Evolutionary conservation across 1,140 invertebrate species (phyloP).

Genomic region (Cherax quadricarinatus): DNA sequence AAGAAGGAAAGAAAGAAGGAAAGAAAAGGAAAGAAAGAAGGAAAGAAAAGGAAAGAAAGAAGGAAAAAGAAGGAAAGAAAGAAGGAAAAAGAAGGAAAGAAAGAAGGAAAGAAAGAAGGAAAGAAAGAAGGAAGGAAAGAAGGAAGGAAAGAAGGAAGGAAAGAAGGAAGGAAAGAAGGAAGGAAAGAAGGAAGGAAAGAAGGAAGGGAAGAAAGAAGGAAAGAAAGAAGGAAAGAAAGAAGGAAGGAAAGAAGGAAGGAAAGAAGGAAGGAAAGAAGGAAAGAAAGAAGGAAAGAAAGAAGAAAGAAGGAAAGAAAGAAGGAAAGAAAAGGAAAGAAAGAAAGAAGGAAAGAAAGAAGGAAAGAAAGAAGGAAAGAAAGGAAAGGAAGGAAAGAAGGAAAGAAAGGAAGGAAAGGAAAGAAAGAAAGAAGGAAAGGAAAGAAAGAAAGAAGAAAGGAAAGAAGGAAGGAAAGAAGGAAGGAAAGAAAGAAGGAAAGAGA

Average conservation of each 20-base stretch:
- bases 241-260: background rate
- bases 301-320: too few species aligned
- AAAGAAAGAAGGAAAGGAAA: background rate
- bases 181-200: background rate
- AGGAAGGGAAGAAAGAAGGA: too few species aligned
- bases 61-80: background rate
- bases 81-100: background rate
- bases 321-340: background rate
- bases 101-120: background rate
- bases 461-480: background rate
- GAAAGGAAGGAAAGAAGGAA: background rate
- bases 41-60: background rate
- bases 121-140: background rate
- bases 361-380: background rate
- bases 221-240: background rate
- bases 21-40: background rate
- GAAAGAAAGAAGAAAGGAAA: too few species aligned
- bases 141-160: background rate
- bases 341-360: background rate
- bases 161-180: background rate
- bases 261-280: background rate
- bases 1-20: background rate
- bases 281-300: conserved; percentile 11
- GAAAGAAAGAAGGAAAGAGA: background rate
- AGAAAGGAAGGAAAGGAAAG: background rate